phyloP scores from a whole-genome alignment of 2,113 vertebrate species.

The Naja naja region DNA sequence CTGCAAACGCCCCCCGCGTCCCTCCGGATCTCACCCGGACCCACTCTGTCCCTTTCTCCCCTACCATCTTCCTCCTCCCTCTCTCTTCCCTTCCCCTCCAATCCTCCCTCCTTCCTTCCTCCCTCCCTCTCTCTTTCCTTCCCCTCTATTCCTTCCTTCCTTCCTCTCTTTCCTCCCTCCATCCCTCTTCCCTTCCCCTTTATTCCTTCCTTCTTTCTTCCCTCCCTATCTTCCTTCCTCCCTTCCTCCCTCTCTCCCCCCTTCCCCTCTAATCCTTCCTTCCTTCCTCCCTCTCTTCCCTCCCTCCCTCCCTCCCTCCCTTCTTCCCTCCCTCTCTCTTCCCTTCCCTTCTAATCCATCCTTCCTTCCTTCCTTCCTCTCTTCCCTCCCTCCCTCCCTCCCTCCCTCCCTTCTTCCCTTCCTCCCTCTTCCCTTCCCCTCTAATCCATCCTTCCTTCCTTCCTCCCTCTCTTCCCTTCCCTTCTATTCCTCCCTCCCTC shows the following conservation, averaged over 20 bases:
- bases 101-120: accelerated
- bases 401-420: too few species aligned
- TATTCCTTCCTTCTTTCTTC: too few species aligned
- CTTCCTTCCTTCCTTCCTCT: background rate
- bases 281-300: background rate
- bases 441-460: accelerated
- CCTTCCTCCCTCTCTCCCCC: too few species aligned
- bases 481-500: too few species aligned
- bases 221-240: too few species aligned
- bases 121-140: accelerated
- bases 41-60: background rate
- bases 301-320: background rate
- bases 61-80: background rate
- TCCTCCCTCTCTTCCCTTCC: background rate
- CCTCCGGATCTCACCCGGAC: background rate
- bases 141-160: too few species aligned
- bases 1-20: background rate
- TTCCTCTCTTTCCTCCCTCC: accelerated
- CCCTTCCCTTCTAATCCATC: background rate
- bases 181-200: too few species aligned
- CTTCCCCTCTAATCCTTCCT: too few species aligned
- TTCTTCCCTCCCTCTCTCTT: background rate
- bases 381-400: background rate
- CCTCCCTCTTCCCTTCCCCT: background rate
- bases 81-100: too few species aligned